Percentiles rank a stretch among this genome's conserved stretches.
Conservation (phyloP, 2,113 vertebrate species). For the Pelobates fuscus region DNA sequence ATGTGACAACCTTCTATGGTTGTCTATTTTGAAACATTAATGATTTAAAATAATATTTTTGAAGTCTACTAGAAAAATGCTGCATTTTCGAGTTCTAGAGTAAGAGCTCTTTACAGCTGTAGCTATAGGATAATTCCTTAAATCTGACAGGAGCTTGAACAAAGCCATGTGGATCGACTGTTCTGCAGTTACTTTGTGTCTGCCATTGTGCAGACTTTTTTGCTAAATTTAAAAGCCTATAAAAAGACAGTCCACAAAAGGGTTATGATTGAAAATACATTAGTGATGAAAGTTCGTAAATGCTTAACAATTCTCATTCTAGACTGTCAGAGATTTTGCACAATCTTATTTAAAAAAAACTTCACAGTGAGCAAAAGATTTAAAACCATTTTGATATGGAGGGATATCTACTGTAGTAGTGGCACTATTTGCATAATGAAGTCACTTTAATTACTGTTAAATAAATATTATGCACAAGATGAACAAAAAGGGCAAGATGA, state of each 20-base stretch:
- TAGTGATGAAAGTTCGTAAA: slow-evolving; percentile 20
- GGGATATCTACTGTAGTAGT: too few relatives aligned
- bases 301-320: slow-evolving; percentile 12
- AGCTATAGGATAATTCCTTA: slow-evolving; percentile 4
- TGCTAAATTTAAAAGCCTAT: background rate
- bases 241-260: slow-evolving; percentile 10
- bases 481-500: too few relatives aligned
- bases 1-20: background rate
- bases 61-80: slow-evolving; percentile 1
- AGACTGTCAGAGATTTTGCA: background rate
- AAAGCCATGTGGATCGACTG: slow-evolving; percentile 14
- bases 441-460: too few relatives aligned
- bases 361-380: background rate
- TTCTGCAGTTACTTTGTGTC: background rate
- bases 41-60: slow-evolving; percentile 3
- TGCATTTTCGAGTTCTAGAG: background rate
- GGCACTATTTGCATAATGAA: too few relatives aligned
- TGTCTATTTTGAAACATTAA: background rate
- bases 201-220: slow-evolving; percentile 1
- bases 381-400: too few relatives aligned
- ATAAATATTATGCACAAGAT: too few relatives aligned
- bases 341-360: background rate
- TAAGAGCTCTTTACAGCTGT: background rate
- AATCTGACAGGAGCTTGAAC: slow-evolving; percentile 1
- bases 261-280: slow-evolving; percentile 19